Evolutionary conservation across 1,140 invertebrate genomes (phyloP).

Genomic region (Neotoxoptera formosana): DNA sequence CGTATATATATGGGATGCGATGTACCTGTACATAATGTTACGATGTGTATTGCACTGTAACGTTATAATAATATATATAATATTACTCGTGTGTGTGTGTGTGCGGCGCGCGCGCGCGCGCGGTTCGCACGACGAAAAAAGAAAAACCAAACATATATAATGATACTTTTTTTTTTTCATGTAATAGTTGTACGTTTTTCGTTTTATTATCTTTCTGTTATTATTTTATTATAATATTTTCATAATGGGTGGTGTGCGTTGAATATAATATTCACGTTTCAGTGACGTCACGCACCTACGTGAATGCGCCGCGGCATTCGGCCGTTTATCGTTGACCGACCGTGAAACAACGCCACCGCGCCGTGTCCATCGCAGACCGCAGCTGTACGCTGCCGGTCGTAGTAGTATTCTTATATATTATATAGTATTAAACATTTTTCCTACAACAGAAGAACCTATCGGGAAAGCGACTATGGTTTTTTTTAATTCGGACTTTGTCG

Average conservation of each 20-base stretch:
- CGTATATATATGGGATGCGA: neutral
- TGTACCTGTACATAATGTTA: neutral
- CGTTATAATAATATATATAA: neutral
- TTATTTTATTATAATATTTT: neutral
- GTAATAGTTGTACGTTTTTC: neutral
- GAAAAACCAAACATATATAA: slow-evolving; percentile 4
- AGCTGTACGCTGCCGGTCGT: neutral
- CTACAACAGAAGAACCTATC: neutral
- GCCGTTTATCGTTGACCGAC: neutral
- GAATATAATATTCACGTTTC: slow-evolving; percentile 56
- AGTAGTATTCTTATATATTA: too few species aligned
- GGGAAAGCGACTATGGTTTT: neutral
- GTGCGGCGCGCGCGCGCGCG: neutral
- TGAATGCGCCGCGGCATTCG: neutral
- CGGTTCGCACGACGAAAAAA: neutral
- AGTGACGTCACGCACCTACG: slow-evolving; percentile 37
- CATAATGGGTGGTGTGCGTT: neutral
- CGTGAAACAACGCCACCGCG: neutral
- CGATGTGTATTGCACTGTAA: neutral
- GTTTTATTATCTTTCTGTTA: neutral
- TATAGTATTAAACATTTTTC: neutral
- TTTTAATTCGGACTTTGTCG: neutral
- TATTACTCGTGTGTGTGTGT: neutral
- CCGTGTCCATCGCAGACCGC: neutral
- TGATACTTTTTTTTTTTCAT: neutral